Evolutionary conservation across 2,888 invertebrate genomes (phyloP).

Genomic region (Didymodactylos carnosus): DNA sequence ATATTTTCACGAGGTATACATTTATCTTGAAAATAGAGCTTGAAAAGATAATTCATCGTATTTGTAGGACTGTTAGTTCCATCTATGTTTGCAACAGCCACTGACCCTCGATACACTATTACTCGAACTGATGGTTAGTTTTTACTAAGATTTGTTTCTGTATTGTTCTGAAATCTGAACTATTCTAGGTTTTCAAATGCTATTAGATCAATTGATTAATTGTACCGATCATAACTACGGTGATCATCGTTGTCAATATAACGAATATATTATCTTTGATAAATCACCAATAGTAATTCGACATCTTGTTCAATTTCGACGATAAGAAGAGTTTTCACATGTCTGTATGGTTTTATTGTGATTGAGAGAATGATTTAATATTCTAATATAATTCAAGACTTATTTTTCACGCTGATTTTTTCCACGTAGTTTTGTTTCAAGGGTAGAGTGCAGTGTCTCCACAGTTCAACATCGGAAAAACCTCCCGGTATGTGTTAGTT

Average conservation of each 20-base stretch:
- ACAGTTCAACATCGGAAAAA: too few relatives aligned
- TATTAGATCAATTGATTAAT: background rate
- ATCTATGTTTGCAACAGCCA: background rate
- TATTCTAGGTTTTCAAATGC: background rate
- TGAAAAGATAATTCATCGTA: background rate
- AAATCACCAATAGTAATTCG: conserved; percentile 26
- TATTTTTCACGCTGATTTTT: too few relatives aligned
- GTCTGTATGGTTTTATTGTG: too few relatives aligned
- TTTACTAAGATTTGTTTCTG: background rate
- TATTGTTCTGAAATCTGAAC: background rate
- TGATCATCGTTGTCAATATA: background rate
- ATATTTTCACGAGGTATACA: conserved; percentile 34
- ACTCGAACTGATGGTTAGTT: background rate
- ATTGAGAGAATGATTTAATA: too few relatives aligned
- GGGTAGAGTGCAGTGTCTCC: too few relatives aligned
- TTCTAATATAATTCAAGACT: too few relatives aligned
- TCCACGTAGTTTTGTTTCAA: too few relatives aligned
- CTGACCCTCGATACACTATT: background rate
- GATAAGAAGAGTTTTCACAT: too few relatives aligned
- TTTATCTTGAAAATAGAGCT: background rate
- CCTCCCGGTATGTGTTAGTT: too few relatives aligned
- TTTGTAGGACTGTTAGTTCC: background rate
- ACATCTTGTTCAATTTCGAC: conserved; percentile 26
- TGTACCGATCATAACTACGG: background rate
- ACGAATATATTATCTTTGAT: conserved; percentile 28